Percentiles rank a stretch among this genome's conserved stretches.
These are phyloP conservation scores for Forbesichthys agassizii DNA, from an alignment of 2,113 vertebrate genomes.

Conservation along the genomic window DNA sequence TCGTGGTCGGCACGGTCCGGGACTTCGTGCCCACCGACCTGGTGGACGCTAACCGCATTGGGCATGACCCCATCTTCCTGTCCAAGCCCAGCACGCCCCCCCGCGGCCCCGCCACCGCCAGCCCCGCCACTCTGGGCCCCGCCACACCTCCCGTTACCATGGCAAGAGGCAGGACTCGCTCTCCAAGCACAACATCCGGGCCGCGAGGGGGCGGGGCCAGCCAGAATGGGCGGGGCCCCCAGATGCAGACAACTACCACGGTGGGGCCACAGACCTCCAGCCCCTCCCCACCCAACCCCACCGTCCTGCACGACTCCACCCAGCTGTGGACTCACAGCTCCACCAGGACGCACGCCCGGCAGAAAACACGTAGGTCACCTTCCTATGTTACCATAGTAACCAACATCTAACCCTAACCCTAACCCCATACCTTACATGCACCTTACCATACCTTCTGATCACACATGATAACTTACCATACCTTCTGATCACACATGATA, in stretches of 20 bases:
- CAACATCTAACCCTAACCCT: too few species aligned
- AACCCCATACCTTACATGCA: not conserved
- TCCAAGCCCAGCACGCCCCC: conserved; percentile 90
- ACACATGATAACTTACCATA: too few species aligned
- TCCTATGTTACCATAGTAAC: too few species aligned
- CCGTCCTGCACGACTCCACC: conserved; percentile 75
- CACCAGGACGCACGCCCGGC: conserved; percentile 63
- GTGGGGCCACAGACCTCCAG: conserved; percentile 60
- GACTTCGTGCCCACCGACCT: conserved; percentile 93
- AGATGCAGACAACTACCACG: conserved; percentile 37
- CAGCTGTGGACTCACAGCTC: conserved; percentile 73
- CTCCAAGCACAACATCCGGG: conserved; percentile 68
- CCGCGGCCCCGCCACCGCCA: conserved; percentile 81
- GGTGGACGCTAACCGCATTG: conserved; percentile 90
- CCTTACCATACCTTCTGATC: not conserved
- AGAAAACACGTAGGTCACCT: conserved; percentile 77
- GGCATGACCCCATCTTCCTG: conserved; percentile 93
- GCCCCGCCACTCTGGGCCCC: conserved; percentile 55
- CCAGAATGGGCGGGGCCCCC: conserved; percentile 58
- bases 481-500: too few species aligned
- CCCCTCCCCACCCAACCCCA: conserved; percentile 69
- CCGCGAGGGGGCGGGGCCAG: conserved; percentile 60
- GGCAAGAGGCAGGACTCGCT: conserved; percentile 64
- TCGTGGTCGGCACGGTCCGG: conserved; percentile 90
- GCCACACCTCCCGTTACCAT: conserved; percentile 53